A percentile compares a stretch with the other conserved stretches of the same genome.
Evolutionary conservation across 2,113 vertebrate species (phyloP).

Genomic region (Tupaia chinensis): DNA sequence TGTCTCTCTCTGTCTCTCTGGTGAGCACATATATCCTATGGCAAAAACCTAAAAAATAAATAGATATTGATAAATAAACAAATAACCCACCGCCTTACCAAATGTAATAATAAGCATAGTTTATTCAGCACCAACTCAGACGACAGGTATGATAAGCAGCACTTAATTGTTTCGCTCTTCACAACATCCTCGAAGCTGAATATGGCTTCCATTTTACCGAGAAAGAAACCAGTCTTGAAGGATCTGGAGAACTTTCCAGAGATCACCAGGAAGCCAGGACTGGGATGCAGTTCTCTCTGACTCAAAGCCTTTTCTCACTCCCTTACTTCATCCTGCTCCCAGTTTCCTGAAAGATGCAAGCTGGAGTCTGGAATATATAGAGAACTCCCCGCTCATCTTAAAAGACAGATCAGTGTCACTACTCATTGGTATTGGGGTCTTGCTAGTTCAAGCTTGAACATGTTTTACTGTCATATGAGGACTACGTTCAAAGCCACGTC

Average conservation of each 20-base stretch:
- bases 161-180: neutral
- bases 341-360: neutral
- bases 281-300: neutral
- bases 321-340: neutral
- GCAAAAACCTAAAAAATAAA: too few relatives aligned
- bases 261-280: neutral
- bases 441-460: slow-evolving; percentile 33
- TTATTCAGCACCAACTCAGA: neutral
- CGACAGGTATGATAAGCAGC: neutral
- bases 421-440: neutral
- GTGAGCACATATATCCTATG: too few relatives aligned
- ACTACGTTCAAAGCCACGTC: slow-evolving; percentile 63
- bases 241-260: neutral
- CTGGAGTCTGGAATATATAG: neutral
- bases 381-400: neutral
- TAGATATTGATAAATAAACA: neutral
- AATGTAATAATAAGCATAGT: neutral
- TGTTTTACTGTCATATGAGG: neutral
- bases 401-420: neutral
- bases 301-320: neutral
- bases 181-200: neutral
- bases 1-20: too few relatives aligned
- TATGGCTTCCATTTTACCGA: neutral
- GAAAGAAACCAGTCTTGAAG: neutral
- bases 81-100: neutral